Evolutionary conservation across 2,113 vertebrate species (phyloP).

Genomic region (Erythrolamprus reginae): DNA sequence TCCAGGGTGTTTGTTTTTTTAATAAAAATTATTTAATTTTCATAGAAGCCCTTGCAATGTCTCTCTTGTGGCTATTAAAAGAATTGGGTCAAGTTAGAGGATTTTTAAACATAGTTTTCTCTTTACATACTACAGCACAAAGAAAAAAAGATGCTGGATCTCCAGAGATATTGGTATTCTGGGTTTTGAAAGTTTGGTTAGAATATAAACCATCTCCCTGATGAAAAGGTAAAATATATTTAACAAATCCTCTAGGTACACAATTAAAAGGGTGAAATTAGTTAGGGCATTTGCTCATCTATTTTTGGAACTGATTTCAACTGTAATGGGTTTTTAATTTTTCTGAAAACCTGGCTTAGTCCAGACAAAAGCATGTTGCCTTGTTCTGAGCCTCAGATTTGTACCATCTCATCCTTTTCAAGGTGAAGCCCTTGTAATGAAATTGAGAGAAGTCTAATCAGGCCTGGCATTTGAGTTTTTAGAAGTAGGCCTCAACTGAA

Average conservation of each 20-base stretch:
- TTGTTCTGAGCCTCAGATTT: background rate
- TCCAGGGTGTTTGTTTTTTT: no score
- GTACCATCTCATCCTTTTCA: background rate
- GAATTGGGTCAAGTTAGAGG: background rate
- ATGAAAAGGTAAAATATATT: background rate
- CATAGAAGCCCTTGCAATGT: no score
- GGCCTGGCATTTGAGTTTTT: constrained; percentile 42
- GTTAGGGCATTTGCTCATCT: background rate
- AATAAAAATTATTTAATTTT: background rate
- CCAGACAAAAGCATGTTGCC: background rate
- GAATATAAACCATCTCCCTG: background rate
- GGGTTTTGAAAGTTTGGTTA: background rate
- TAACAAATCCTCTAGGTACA: background rate
- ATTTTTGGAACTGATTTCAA: background rate
- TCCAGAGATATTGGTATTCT: background rate
- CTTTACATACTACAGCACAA: background rate
- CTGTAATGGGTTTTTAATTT: background rate
- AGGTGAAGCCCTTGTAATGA: background rate
- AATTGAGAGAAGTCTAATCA: constrained; percentile 1
- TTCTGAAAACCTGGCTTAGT: background rate
- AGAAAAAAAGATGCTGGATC: background rate
- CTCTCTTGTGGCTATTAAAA: background rate
- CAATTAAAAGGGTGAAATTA: background rate
- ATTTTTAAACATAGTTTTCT: background rate
- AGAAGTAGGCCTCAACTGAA: constrained; percentile 43